Conservation (phyloP, 2,113 vertebrate species). For the Eonycteris spelaea region DNA sequence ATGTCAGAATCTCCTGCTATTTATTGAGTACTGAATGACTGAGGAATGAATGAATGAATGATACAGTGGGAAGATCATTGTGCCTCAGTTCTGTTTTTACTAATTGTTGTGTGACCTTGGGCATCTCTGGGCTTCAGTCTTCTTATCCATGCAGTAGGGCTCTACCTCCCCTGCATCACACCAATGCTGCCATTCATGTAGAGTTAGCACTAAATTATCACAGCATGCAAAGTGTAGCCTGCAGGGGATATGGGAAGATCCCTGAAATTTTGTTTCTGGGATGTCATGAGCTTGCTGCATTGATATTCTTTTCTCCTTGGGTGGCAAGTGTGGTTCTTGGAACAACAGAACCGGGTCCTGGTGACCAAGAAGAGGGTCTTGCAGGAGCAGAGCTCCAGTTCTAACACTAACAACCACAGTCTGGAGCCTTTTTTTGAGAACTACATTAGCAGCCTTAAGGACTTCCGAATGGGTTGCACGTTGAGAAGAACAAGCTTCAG, state of each 20-base stretch:
- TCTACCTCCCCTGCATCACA: too few relatives aligned
- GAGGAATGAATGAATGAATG: neutral
- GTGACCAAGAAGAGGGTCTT: too few relatives aligned
- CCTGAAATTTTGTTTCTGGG: neutral
- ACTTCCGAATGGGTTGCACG: constrained; percentile 74
- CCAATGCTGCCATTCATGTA: neutral
- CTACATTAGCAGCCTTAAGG: constrained; percentile 84
- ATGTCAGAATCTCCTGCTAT: neutral
- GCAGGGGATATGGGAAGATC: neutral
- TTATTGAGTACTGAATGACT: neutral
- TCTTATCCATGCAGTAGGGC: neutral
- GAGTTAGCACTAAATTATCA: neutral
- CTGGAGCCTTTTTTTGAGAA: constrained; percentile 86
- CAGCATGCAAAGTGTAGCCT: neutral
- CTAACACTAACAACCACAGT: constrained; percentile 74
- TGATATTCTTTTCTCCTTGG: neutral
- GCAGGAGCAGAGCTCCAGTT: neutral
- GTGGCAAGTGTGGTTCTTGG: neutral
- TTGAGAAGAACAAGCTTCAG: constrained; percentile 83
- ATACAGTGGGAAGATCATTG: too few relatives aligned
- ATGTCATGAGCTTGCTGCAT: neutral
- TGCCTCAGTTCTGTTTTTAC: neutral
- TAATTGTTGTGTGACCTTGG: too few relatives aligned
- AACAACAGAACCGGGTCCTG: too few relatives aligned
- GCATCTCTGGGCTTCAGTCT: too few relatives aligned